Percentiles rank a stretch among this genome's conserved stretches.
Evolutionary conservation across 2,797 vertebrate genomes (phyloP).

Genomic region (Percopsis omiscomaycus): DNA sequence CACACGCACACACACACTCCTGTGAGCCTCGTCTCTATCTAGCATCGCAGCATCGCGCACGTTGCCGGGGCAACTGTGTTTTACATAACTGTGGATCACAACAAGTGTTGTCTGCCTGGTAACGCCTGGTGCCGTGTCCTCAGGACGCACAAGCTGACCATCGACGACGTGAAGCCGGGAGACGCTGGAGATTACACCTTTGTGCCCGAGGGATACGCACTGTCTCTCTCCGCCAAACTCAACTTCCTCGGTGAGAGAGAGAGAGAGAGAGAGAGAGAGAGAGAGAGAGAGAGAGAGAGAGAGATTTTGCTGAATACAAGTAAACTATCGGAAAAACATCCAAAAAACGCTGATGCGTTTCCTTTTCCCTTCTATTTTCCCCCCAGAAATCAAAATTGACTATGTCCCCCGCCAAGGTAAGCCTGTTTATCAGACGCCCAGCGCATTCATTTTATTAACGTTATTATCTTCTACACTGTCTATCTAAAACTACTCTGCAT

Average conservation of each 20-base stretch:
- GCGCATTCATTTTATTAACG: neutral
- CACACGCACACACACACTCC: slow-evolving; percentile 13
- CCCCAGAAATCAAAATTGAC: slow-evolving; percentile 87
- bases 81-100: slow-evolving; percentile 50
- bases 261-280: neutral
- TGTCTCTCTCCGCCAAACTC: slow-evolving; percentile 89
- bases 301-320: neutral
- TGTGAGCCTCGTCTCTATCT: slow-evolving; percentile 10
- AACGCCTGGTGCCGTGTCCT: slow-evolving; percentile 25
- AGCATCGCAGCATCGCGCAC: neutral
- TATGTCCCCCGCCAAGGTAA: slow-evolving; percentile 83
- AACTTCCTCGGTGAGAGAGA: slow-evolving; percentile 85
- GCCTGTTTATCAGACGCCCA: slow-evolving; percentile 1
- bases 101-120: slow-evolving; percentile 47
- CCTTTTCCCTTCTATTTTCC: slow-evolving; percentile 17
- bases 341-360: slow-evolving; percentile 17
- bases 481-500: neutral
- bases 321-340: neutral
- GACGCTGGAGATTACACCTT: slow-evolving; percentile 91
- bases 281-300: neutral
- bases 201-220: slow-evolving; percentile 85
- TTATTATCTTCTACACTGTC: neutral
- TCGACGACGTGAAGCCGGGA: slow-evolving; percentile 82
- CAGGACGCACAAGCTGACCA: slow-evolving; percentile 87
- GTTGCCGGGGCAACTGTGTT: slow-evolving; percentile 63